Evolutionary conservation across 2,113 vertebrate genomes (phyloP).

Genomic region (Campylomormyrus tamandua): DNA sequence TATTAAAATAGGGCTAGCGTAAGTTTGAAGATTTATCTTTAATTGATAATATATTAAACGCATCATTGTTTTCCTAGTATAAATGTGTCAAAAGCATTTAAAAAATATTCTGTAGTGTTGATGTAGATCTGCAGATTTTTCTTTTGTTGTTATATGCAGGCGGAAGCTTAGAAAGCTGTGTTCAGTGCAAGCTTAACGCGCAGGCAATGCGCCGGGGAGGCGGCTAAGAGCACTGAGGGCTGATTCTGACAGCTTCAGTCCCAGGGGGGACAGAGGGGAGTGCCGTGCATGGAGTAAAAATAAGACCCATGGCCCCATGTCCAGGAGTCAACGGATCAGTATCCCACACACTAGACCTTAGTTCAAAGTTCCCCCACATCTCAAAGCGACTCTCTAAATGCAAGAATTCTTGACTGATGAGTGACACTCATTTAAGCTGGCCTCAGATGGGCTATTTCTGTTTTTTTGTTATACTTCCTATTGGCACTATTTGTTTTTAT

Average conservation of each 20-base stretch:
- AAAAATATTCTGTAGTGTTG: background rate
- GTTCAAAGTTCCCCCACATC: background rate
- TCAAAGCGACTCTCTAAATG: background rate
- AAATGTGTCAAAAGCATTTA: background rate
- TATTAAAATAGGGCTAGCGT: background rate
- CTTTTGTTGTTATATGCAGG: background rate
- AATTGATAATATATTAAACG: background rate
- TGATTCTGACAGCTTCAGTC: background rate
- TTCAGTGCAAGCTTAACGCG: background rate
- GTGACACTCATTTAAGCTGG: background rate
- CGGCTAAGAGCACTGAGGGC: background rate
- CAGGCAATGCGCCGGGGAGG: conserved; percentile 11
- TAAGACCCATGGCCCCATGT: background rate
- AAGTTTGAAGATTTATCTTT: background rate
- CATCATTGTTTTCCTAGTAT: background rate
- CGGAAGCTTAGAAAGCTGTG: background rate
- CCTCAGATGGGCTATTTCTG: background rate
- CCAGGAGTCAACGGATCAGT: background rate
- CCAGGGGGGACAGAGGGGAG: background rate
- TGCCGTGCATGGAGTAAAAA: background rate
- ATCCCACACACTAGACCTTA: background rate
- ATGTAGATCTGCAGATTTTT: background rate
- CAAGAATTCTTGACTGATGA: background rate
- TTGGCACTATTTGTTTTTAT: background rate
- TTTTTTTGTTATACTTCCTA: background rate